Conservation (phyloP, 2,797 vertebrate species). For the Artibeus jamaicensis region DNA sequence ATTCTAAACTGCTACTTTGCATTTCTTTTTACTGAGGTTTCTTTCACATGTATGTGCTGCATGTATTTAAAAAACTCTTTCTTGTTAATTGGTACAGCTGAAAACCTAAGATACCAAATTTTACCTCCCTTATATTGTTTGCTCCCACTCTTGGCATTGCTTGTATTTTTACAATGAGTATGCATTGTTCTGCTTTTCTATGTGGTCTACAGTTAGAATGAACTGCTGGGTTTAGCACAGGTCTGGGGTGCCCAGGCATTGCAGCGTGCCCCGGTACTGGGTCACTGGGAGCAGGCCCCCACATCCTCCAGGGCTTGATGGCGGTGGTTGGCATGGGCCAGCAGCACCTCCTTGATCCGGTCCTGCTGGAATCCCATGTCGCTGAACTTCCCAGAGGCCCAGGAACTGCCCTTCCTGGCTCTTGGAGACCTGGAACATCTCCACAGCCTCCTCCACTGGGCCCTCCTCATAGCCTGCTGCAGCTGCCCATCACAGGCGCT, state of each 20-base stretch:
- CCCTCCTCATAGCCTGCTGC: conserved; percentile 88
- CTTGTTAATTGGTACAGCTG: not conserved
- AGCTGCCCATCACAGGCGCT: conserved; percentile 90
- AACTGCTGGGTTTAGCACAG: not conserved
- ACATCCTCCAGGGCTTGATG: conserved; percentile 95
- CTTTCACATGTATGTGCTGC: not conserved
- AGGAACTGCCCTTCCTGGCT: conserved; percentile 95
- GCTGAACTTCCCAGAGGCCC: conserved; percentile 91
- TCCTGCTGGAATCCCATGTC: conserved; percentile 98
- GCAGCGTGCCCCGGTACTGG: not conserved
- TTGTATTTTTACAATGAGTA: not conserved
- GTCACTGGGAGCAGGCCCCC: conserved; percentile 88
- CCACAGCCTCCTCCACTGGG: conserved; percentile 94
- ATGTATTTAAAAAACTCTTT: not conserved
- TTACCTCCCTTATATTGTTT: not conserved
- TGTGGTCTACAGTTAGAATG: not conserved
- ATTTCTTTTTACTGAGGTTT: not conserved
- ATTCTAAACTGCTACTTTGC: not conserved
- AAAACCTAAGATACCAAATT: not conserved
- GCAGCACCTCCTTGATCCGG: conserved; percentile 94
- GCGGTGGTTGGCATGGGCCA: conserved; percentile 91
- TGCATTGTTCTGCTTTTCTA: not conserved
- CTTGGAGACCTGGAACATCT: conserved; percentile 97
- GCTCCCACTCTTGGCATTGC: not conserved
- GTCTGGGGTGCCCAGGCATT: not conserved